phyloP scores from a whole-genome alignment of 2,888 invertebrate species.

The Brenthis daphne region DNA sequence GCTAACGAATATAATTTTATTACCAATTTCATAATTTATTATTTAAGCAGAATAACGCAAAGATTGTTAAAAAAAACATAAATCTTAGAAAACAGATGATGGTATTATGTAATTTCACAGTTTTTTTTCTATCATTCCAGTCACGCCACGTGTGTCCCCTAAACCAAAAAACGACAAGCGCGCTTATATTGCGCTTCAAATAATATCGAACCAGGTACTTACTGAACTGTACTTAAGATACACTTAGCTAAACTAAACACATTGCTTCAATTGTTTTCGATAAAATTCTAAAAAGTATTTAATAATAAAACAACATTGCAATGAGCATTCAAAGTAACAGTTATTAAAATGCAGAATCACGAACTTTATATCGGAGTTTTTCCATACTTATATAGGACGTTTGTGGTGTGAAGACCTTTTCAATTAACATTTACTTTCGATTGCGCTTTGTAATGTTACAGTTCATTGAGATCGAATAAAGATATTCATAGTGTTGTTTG shows the following conservation, averaged over 20 bases:
- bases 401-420: constrained; percentile 26
- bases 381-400: constrained; percentile 65
- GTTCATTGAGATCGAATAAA: constrained; percentile 15
- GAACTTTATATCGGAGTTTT: constrained; percentile 69
- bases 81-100: too few relatives aligned
- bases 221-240: too few relatives aligned
- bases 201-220: too few relatives aligned
- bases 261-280: constrained; percentile 39
- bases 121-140: too few relatives aligned
- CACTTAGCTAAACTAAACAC: constrained; percentile 36
- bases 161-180: too few relatives aligned
- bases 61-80: too few relatives aligned
- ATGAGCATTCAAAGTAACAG: constrained; percentile 50
- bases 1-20: too few relatives aligned
- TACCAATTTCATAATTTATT: too few relatives aligned
- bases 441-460: constrained; percentile 22
- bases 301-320: constrained; percentile 68
- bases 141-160: too few relatives aligned
- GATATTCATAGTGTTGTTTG: background rate
- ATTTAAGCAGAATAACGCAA: too few relatives aligned
- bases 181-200: too few relatives aligned
- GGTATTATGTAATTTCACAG: too few relatives aligned
- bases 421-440: constrained; percentile 25
- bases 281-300: constrained; percentile 54
- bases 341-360: constrained; percentile 77